phyloP scores from a whole-genome alignment of 1,140 invertebrate genomes.

The Phocides pigmalion region DNA sequence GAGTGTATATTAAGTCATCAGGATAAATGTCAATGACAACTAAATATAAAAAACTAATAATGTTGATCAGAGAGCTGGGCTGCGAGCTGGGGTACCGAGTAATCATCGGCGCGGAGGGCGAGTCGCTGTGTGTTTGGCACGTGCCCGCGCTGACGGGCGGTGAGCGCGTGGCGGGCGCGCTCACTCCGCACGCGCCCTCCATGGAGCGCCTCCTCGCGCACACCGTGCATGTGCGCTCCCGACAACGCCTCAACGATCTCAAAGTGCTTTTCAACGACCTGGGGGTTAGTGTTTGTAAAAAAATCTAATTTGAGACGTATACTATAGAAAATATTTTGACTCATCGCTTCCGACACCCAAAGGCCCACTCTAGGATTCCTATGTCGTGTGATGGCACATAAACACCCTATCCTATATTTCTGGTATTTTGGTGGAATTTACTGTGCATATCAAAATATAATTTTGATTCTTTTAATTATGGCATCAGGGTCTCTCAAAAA shows the following conservation, averaged over 20 bases:
- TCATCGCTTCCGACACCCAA: no score
- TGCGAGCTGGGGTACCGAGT: slow-evolving; percentile 94
- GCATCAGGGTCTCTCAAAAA: no score
- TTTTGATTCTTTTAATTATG: no score
- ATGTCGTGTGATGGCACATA: no score
- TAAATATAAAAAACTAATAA: neutral
- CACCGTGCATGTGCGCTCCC: slow-evolving; percentile 96
- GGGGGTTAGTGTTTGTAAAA: slow-evolving; percentile 57
- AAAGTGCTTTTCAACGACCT: slow-evolving; percentile 86
- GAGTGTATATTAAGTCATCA: no score
- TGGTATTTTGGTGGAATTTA: no score
- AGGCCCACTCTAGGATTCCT: no score
- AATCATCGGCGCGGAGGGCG: slow-evolving; percentile 92
- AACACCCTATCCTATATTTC: no score
- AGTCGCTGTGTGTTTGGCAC: slow-evolving; percentile 91
- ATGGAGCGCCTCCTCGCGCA: slow-evolving; percentile 98
- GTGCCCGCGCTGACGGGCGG: slow-evolving; percentile 92
- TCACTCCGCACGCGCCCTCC: slow-evolving; percentile 94
- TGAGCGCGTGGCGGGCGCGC: slow-evolving; percentile 91
- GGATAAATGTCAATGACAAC: no score
- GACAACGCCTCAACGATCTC: slow-evolving; percentile 92
- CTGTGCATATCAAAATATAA: no score
- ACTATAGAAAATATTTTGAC: no score
- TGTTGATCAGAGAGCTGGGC: slow-evolving; percentile 87
- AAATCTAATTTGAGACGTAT: no score